phyloP scores from a whole-genome alignment of 2,113 vertebrate genomes.

The Brachyhypopomus occidentalis region DNA sequence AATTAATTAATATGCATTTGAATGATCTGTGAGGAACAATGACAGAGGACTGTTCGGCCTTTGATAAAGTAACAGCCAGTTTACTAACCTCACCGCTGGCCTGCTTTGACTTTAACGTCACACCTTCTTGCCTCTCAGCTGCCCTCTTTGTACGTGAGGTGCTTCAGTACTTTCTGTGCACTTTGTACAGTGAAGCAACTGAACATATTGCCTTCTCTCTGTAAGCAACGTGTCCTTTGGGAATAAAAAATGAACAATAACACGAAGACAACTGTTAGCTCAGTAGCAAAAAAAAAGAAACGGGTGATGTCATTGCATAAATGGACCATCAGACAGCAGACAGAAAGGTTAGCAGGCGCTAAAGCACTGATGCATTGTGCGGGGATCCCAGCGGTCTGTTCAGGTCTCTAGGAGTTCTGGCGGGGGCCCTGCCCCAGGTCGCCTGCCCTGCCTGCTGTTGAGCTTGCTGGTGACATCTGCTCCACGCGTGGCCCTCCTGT shows the following conservation, averaged over 20 bases:
- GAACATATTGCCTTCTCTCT: no score
- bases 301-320: constrained; percentile 50
- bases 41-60: no score
- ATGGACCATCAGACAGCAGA: constrained; percentile 40
- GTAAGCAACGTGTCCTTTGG: constrained; percentile 20
- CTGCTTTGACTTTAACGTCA: neutral
- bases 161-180: no score
- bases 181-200: no score
- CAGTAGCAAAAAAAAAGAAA: constrained; percentile 28
- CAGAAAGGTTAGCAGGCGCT: constrained; percentile 22
- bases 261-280: constrained; percentile 46
- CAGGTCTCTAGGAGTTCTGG: constrained; percentile 56
- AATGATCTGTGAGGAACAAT: neutral
- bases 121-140: neutral
- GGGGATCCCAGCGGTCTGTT: constrained; percentile 55
- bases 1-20: neutral
- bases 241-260: constrained; percentile 39
- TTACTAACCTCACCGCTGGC: neutral
- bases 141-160: neutral
- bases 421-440: constrained; percentile 41
- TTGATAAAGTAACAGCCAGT: no score
- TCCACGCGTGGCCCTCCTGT: constrained; percentile 84
- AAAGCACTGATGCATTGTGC: constrained; percentile 30
- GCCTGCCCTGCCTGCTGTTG: constrained; percentile 59
- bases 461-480: constrained; percentile 84